Evolutionary conservation across 2,888 invertebrate species (phyloP).

Genomic region (Pachydiplax longipennis): DNA sequence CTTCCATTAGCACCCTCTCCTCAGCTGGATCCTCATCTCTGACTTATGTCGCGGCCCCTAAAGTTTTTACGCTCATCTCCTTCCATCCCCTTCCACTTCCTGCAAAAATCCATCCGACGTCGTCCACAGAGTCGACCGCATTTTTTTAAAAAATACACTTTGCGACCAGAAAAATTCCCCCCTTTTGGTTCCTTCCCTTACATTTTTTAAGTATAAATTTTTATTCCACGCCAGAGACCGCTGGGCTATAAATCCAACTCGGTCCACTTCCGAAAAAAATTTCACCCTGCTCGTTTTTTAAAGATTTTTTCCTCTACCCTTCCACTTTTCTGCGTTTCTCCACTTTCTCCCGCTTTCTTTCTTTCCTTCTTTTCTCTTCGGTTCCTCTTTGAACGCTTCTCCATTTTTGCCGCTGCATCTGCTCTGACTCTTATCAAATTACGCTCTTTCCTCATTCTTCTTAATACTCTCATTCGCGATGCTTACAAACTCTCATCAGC

Average conservation of each 20-base stretch:
- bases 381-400: background rate
- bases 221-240: constrained; percentile 1
- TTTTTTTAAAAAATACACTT: background rate
- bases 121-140: background rate
- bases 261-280: background rate
- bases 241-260: background rate
- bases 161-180: background rate
- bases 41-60: background rate
- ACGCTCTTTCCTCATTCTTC: too few species aligned
- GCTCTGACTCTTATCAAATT: too few species aligned
- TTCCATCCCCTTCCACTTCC: background rate
- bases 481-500: too few species aligned
- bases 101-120: background rate
- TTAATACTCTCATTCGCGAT: too few species aligned
- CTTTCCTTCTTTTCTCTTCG: background rate
- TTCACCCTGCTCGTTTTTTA: background rate
- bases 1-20: background rate
- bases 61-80: background rate
- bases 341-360: background rate
- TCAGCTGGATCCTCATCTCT: background rate
- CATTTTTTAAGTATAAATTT: background rate
- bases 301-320: background rate
- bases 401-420: too few species aligned
- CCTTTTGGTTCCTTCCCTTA: background rate
- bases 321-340: background rate